phyloP scores from a whole-genome alignment of 1,140 invertebrate species.

The Wiebesia pumilae region DNA sequence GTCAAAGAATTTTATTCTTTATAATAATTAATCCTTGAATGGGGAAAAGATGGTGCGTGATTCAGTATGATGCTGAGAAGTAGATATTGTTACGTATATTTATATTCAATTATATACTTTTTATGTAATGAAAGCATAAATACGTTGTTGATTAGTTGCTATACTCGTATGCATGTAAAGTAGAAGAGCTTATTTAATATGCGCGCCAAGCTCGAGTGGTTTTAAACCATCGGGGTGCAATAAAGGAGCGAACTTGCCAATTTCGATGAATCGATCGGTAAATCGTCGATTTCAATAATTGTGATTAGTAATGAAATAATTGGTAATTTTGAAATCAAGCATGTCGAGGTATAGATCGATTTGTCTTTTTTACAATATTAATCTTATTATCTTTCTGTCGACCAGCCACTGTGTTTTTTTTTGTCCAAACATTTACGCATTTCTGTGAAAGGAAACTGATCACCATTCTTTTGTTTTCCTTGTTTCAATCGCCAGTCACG shows the following conservation, averaged over 20 bases:
- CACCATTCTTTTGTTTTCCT: background rate
- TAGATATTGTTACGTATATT: slow-evolving; percentile 58
- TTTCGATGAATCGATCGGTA: background rate
- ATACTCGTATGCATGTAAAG: slow-evolving; percentile 37
- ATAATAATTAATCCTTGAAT: slow-evolving; percentile 44
- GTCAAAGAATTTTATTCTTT: slow-evolving; percentile 51
- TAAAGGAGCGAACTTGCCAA: background rate
- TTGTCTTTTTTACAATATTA: background rate
- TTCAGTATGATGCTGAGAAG: slow-evolving; percentile 26
- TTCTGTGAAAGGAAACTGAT: background rate
- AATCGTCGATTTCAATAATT: background rate
- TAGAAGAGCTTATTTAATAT: slow-evolving; percentile 43
- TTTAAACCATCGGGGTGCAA: background rate
- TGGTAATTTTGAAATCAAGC: background rate
- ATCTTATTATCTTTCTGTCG: background rate
- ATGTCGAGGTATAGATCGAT: background rate
- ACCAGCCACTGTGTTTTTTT: background rate
- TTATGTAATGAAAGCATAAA: slow-evolving; percentile 51
- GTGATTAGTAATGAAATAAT: background rate
- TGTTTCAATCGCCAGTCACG: background rate
- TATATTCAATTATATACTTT: slow-evolving; percentile 55
- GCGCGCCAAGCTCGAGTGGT: too few relatives aligned
- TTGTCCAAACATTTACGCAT: background rate
- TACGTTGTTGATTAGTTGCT: slow-evolving; percentile 59
- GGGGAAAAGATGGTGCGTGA: slow-evolving; percentile 20